phyloP scores from a whole-genome alignment of 1,140 invertebrate genomes.

The Drosophila nigrodunni region DNA sequence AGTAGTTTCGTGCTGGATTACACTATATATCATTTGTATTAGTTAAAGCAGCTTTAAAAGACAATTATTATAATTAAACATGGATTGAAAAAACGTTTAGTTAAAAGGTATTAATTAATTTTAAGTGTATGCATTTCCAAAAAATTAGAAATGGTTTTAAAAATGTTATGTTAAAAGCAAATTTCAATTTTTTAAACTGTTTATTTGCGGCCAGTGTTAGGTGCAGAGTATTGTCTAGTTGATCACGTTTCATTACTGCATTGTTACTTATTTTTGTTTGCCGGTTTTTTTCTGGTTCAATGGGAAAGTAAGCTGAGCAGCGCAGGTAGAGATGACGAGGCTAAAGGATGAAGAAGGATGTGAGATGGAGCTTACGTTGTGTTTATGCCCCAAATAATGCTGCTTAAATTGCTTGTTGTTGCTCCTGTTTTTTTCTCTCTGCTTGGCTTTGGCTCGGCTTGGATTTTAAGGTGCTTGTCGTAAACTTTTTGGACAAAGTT shows the following conservation, averaged over 20 bases:
- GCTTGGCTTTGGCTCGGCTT: constrained; percentile 11
- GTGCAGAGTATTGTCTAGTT: neutral
- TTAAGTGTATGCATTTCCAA: too few species aligned
- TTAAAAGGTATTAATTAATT: too few species aligned
- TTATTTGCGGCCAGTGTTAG: too few species aligned
- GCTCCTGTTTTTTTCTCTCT: constrained; percentile 5
- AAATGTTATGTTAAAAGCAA: too few species aligned
- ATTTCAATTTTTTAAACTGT: too few species aligned
- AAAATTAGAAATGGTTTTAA: too few species aligned
- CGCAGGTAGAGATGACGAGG: neutral
- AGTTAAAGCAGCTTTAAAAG: too few species aligned
- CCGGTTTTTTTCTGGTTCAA: neutral
- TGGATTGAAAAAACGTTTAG: too few species aligned
- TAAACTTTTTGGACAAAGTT: constrained; percentile 47
- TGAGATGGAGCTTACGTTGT: constrained; percentile 30
- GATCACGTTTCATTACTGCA: neutral
- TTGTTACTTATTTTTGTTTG: constrained; percentile 1
- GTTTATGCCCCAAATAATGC: constrained; percentile 53
- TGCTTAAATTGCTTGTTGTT: constrained; percentile 39
- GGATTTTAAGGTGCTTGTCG: constrained; percentile 50
- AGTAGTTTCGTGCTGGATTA: neutral
- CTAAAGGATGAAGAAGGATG: too few species aligned
- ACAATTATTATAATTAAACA: too few species aligned
- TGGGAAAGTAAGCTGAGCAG: neutral
- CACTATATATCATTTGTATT: neutral